Percentiles rank a stretch among this genome's conserved stretches.
These are phyloP conservation scores for Cherax quadricarinatus DNA, from an alignment of 1,140 invertebrate species.

Conservation along the genomic window DNA sequence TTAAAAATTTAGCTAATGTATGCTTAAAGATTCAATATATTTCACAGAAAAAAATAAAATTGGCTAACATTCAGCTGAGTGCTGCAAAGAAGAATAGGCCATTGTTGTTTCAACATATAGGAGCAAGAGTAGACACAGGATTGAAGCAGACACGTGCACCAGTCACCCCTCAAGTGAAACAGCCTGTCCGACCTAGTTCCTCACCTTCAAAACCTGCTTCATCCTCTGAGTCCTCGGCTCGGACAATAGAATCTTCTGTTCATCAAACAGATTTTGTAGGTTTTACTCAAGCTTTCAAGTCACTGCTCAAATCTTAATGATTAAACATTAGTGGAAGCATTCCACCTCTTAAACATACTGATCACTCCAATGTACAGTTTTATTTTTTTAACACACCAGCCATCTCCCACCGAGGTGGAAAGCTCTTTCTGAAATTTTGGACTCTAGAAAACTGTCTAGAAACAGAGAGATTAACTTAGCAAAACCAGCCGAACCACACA, in stretches of 20 bases:
- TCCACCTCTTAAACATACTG: too few relatives aligned
- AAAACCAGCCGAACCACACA: too few relatives aligned
- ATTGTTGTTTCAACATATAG: conserved; percentile 53
- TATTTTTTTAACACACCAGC: too few relatives aligned
- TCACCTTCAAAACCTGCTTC: conserved; percentile 23
- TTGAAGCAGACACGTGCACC: conserved; percentile 38
- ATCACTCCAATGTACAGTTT: too few relatives aligned
- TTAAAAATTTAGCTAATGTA: too few relatives aligned
- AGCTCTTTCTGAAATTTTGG: too few relatives aligned
- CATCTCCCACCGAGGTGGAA: too few relatives aligned
- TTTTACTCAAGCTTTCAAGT: neutral
- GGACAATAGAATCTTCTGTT: neutral
- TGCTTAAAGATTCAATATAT: neutral
- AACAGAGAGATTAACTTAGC: too few relatives aligned
- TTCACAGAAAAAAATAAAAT: conserved; percentile 60
- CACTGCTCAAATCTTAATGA: too few relatives aligned
- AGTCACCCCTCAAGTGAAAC: neutral
- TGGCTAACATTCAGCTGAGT: conserved; percentile 54
- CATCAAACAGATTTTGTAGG: conserved; percentile 26
- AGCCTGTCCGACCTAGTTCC: neutral
- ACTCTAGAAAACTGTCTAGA: too few relatives aligned
- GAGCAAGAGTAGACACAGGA: conserved; percentile 57
- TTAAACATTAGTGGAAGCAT: too few relatives aligned
- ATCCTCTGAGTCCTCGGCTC: neutral
- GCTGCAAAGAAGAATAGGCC: conserved; percentile 51